Conservation (phyloP, 1,140 invertebrate species). For the Polypedilum vanderplanki region DNA sequence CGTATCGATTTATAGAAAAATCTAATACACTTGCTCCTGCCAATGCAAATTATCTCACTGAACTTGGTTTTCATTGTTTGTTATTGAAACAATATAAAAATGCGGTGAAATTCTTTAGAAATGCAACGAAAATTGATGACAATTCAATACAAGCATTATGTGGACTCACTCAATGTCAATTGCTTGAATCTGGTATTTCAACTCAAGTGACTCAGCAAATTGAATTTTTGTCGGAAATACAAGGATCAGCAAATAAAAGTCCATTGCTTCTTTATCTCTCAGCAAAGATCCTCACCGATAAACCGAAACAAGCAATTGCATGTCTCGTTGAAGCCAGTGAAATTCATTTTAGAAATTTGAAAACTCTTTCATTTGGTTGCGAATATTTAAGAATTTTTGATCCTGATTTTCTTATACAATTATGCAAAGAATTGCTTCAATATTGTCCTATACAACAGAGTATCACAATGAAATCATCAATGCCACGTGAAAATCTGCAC, state of each 20-base stretch:
- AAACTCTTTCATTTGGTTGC: constrained; percentile 61
- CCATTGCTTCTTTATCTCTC: constrained; percentile 61
- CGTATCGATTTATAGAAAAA: constrained; percentile 65
- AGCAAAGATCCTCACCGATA: constrained; percentile 56
- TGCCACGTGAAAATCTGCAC: constrained; percentile 45
- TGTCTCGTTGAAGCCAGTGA: constrained; percentile 66
- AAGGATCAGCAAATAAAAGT: constrained; percentile 51
- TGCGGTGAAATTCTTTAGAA: constrained; percentile 69
- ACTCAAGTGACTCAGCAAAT: constrained; percentile 75
- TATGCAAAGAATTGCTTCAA: constrained; percentile 69
- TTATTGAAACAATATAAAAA: constrained; percentile 50
- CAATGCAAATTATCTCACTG: constrained; percentile 62
- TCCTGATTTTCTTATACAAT: constrained; percentile 75
- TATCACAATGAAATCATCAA: constrained; percentile 46
- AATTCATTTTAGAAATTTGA: constrained; percentile 55
- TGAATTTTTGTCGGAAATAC: constrained; percentile 77
- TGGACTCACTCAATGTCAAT: constrained; percentile 75
- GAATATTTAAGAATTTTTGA: constrained; percentile 70
- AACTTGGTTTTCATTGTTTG: constrained; percentile 70
- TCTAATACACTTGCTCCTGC: constrained; percentile 62
- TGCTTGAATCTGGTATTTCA: constrained; percentile 52
- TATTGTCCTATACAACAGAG: constrained; percentile 58
- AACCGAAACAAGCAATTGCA: constrained; percentile 51
- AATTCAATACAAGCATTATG: constrained; percentile 69
- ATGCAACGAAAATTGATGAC: constrained; percentile 74